Percentiles rank a stretch among this genome's conserved stretches.
Conservation (phyloP, 2,113 vertebrate species). For the Vombatus ursinus region DNA sequence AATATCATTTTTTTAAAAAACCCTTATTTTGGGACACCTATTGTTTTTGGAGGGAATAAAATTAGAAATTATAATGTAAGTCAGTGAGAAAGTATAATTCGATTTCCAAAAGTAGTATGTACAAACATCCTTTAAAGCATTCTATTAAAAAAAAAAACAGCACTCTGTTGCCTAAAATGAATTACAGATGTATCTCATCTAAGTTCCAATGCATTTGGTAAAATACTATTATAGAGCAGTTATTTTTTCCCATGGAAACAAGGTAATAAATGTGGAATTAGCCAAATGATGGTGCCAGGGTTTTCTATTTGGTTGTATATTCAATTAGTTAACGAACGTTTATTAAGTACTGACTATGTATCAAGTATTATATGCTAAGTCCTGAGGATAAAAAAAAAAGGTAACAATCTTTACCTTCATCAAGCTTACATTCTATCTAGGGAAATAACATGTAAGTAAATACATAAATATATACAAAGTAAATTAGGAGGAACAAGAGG, state of each 20-base stretch:
- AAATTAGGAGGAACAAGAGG: not conserved
- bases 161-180: not conserved
- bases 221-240: not conserved
- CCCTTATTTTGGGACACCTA: not conserved
- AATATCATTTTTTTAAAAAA: not conserved
- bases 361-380: constrained; percentile 28
- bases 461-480: constrained; percentile 21
- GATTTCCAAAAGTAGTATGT: not conserved
- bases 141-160: not conserved
- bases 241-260: not conserved
- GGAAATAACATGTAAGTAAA: not conserved
- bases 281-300: not conserved
- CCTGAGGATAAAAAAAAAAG: constrained; percentile 10
- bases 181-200: not conserved
- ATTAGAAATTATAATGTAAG: not conserved
- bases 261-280: not conserved
- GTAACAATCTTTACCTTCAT: not conserved
- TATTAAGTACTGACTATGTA: constrained; percentile 4
- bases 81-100: not conserved
- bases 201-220: not conserved
- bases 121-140: not conserved
- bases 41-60: not conserved
- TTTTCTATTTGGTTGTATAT: not conserved
- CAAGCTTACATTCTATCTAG: constrained; percentile 22
- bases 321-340: not conserved